Conservation (phyloP, 2,888 invertebrate species). For the Polylopha cassiicola region DNA sequence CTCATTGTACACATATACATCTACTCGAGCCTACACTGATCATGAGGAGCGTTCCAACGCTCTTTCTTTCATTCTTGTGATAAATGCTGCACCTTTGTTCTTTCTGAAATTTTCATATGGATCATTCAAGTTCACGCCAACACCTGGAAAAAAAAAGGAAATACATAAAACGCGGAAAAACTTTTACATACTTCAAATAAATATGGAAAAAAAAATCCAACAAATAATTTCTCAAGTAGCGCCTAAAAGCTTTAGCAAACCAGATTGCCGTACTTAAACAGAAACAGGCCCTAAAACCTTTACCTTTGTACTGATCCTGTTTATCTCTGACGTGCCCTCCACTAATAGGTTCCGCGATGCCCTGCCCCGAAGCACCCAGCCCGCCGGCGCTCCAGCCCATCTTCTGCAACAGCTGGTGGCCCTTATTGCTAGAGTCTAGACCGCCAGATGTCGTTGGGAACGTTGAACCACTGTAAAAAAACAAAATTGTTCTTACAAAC, state of each 20-base stretch:
- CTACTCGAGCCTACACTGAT: constrained; percentile 44
- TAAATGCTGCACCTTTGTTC: constrained; percentile 96
- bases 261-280: too few relatives aligned
- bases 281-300: background rate
- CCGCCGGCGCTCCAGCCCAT: constrained; percentile 99
- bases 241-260: too few relatives aligned
- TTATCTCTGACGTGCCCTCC: constrained; percentile 94
- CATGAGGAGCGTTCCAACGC: constrained; percentile 83
- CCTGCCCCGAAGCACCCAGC: constrained; percentile 95
- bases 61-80: constrained; percentile 94
- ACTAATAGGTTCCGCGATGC: constrained; percentile 95
- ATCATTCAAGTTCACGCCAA: constrained; percentile 94
- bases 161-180: constrained; percentile 1
- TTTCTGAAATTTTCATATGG: constrained; percentile 98
- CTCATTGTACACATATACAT: constrained; percentile 67
- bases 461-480: constrained; percentile 34
- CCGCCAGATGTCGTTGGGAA: constrained; percentile 75
- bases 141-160: constrained; percentile 77
- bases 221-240: too few relatives aligned
- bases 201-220: too few relatives aligned
- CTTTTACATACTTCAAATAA: background rate
- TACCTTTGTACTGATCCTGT: constrained; percentile 92
- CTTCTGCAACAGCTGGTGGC: constrained; percentile 96
- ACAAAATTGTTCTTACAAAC: background rate
- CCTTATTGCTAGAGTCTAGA: constrained; percentile 93